Evolutionary conservation across 2,797 vertebrate genomes (phyloP).

Genomic region (Sebastes nivosus): DNA sequence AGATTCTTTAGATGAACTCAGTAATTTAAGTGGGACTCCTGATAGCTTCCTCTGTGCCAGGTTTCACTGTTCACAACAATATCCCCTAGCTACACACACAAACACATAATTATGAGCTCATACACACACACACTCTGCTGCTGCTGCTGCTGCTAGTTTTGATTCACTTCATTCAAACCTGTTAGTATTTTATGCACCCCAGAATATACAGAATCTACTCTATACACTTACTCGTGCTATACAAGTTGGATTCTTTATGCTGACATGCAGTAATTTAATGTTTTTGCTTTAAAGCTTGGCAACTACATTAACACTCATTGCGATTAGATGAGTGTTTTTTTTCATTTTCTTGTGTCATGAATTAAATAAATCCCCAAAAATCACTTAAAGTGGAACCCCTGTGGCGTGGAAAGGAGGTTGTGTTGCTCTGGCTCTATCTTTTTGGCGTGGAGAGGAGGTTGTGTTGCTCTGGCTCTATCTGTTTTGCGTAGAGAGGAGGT

Average conservation of each 20-base stretch:
- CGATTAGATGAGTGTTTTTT: background rate
- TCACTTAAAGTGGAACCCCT: background rate
- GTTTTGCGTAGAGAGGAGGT: no score
- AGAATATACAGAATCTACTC: background rate
- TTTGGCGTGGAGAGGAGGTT: no score
- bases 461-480: no score
- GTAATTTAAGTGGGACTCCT: slow-evolving; percentile 24
- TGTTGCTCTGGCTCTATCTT: no score
- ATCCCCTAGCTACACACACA: slow-evolving; percentile 23
- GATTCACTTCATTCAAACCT: background rate
- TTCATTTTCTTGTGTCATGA: background rate
- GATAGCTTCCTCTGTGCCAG: slow-evolving; percentile 1
- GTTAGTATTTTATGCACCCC: background rate
- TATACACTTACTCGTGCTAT: background rate
- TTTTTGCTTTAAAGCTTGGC: background rate
- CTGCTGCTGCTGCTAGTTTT: background rate
- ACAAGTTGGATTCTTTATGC: background rate
- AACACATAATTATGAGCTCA: background rate
- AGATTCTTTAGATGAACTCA: slow-evolving; percentile 11
- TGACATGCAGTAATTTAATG: background rate
- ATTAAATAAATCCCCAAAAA: background rate
- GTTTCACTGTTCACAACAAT: slow-evolving; percentile 2
- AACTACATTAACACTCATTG: background rate
- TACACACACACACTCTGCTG: background rate
- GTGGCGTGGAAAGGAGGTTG: no score